These are phyloP conservation scores for Oscheius sp. DNA, from an alignment of 2,888 invertebrate genomes.

Conservation along the genomic window DNA sequence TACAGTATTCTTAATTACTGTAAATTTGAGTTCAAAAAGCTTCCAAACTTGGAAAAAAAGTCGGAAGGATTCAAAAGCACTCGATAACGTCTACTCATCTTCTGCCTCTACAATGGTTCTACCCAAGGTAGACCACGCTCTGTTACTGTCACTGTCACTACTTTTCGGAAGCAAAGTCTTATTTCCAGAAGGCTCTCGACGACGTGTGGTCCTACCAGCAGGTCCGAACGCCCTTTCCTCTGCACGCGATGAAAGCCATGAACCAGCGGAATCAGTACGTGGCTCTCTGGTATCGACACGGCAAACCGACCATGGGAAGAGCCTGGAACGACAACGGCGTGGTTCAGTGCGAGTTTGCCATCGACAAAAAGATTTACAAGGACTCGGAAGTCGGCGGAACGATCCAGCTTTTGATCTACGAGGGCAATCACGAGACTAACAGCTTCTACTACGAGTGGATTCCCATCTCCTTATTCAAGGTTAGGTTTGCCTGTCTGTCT, in stretches of 20 bases:
- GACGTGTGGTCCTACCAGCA: background rate
- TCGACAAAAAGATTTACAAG: conserved; percentile 40
- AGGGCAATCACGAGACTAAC: conserved; percentile 35
- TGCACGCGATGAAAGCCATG: conserved; percentile 38
- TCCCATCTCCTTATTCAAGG: conserved; percentile 35
- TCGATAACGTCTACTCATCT: no score
- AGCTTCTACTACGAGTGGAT: conserved; percentile 52
- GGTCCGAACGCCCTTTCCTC: conserved; percentile 15
- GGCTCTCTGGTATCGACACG: conserved; percentile 52
- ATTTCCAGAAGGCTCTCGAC: no score
- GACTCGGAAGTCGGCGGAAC: conserved; percentile 47
- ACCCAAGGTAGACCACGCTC: no score
- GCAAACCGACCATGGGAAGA: conserved; percentile 50
- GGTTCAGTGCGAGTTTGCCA: conserved; percentile 46
- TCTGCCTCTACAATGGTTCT: no score
- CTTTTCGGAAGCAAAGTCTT: no score
- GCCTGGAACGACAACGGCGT: conserved; percentile 55
- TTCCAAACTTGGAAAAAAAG: no score
- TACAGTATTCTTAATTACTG: no score
- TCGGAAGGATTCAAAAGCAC: no score
- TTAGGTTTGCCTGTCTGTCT: background rate
- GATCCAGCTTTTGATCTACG: conserved; percentile 46
- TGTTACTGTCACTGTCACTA: no score
- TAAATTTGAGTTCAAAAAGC: no score
- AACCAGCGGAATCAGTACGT: conserved; percentile 47